phyloP scores from a whole-genome alignment of 2,888 invertebrate genomes.

The Archips xylosteana region DNA sequence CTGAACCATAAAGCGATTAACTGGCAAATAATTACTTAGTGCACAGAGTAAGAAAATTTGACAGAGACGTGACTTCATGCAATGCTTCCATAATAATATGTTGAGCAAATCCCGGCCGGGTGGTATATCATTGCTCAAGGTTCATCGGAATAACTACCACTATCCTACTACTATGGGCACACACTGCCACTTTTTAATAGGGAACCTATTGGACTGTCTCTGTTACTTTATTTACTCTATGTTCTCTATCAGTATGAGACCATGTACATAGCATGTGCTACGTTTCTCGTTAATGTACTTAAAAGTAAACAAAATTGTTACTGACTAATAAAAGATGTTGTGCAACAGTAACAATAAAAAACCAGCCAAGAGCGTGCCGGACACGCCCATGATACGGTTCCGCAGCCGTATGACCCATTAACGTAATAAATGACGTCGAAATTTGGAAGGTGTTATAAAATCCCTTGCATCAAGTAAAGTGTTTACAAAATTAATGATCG shows the following conservation, averaged over 20 bases:
- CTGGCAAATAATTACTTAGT: not conserved
- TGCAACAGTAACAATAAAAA: not conserved
- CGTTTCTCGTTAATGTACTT: not conserved
- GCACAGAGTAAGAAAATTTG: not conserved
- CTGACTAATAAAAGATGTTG: not conserved
- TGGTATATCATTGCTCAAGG: too few relatives aligned
- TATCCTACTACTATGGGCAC: too few relatives aligned
- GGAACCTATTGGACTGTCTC: too few relatives aligned
- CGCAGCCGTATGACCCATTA: too few relatives aligned
- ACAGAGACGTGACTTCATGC: not conserved
- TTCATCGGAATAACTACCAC: too few relatives aligned
- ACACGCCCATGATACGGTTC: too few relatives aligned
- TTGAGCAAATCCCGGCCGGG: too few relatives aligned
- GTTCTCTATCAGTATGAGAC: not conserved
- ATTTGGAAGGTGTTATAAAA: too few relatives aligned
- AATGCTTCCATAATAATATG: not conserved
- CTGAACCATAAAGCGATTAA: slow-evolving; percentile 5
- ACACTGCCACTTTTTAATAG: too few relatives aligned
- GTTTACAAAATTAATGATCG: too few relatives aligned
- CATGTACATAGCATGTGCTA: not conserved
- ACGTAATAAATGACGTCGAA: too few relatives aligned
- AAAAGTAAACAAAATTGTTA: not conserved
- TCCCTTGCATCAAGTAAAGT: too few relatives aligned
- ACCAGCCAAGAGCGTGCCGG: not conserved
- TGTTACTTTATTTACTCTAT: not conserved